Evolutionary conservation across 2,797 vertebrate genomes (phyloP).

Genomic region (Echiichthys vipera): DNA sequence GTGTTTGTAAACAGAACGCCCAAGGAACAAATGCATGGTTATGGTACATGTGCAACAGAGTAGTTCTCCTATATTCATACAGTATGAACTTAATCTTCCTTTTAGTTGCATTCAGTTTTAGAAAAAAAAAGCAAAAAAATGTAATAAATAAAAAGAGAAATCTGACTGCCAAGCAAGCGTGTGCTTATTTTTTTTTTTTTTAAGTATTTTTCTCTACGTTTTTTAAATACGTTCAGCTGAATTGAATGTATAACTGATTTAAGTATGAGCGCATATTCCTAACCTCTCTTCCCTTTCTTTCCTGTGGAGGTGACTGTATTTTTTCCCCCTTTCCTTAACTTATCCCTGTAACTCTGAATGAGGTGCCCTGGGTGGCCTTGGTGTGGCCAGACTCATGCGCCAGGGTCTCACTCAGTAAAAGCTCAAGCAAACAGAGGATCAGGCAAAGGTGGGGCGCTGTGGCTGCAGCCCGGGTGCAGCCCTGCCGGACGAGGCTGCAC

Average conservation of each 20-base stretch:
- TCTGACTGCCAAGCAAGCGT: constrained; percentile 86
- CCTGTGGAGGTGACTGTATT: constrained; percentile 62
- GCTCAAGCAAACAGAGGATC: constrained; percentile 93
- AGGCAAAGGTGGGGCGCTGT: constrained; percentile 81
- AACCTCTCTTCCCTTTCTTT: constrained; percentile 59
- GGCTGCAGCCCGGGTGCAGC: constrained; percentile 67
- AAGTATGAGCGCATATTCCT: constrained; percentile 75
- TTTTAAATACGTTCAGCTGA: constrained; percentile 79
- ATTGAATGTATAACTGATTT: constrained; percentile 79
- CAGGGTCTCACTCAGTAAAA: constrained; percentile 89
- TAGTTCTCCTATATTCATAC: constrained; percentile 60
- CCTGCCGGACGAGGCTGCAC: constrained; percentile 64
- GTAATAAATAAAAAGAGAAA: constrained; percentile 37
- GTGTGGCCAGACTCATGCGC: constrained; percentile 86
- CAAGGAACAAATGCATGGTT: constrained; percentile 73
- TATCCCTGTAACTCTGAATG: constrained; percentile 78
- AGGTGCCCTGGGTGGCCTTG: constrained; percentile 75
- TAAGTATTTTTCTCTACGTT: constrained; percentile 71
- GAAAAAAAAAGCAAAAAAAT: constrained; percentile 51
- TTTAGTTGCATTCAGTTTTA: constrained; percentile 79
- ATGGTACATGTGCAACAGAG: constrained; percentile 80
- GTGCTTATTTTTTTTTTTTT: constrained; percentile 78
- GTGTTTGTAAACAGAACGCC: constrained; percentile 74
- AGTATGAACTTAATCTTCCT: constrained; percentile 71
- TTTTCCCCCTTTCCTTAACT: constrained; percentile 62